These are phyloP conservation scores for Sinocyclocheilus maitianheensis DNA, from an alignment of 2,113 vertebrate genomes.

Conservation along the genomic window DNA sequence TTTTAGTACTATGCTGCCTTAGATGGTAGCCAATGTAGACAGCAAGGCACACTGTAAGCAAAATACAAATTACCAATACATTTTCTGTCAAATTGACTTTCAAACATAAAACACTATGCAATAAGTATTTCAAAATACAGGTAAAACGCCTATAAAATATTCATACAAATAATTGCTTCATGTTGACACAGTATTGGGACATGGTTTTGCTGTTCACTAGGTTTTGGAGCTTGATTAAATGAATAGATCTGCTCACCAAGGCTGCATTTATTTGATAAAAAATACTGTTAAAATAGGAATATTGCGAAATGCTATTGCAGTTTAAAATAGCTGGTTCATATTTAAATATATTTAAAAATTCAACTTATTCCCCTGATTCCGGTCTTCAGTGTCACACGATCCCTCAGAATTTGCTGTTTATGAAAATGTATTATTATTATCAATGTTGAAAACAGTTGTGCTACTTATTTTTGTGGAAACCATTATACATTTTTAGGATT, in stretches of 20 bases:
- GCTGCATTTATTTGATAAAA: not conserved
- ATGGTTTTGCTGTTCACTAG: not conserved
- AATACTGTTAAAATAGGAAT: not conserved
- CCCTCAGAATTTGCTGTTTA: not conserved
- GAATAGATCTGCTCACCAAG: not conserved
- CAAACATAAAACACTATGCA: not conserved
- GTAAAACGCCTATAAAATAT: not conserved
- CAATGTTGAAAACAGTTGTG: not conserved
- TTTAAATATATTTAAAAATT: not conserved
- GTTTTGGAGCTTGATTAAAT: not conserved
- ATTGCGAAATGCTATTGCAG: not conserved
- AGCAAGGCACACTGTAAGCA: not conserved
- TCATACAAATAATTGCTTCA: too few species aligned
- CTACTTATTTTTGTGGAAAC: not conserved
- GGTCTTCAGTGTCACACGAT: not conserved
- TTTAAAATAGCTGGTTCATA: not conserved
- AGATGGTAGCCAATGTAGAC: not conserved
- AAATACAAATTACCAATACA: too few species aligned
- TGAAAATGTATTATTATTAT: not conserved
- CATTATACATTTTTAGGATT: not conserved
- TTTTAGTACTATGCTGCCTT: not conserved
- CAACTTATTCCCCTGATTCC: not conserved
- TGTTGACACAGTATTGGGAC: too few species aligned
- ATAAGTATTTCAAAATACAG: not conserved
- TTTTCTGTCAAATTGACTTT: not conserved